Evolutionary conservation across 2,113 vertebrate species (phyloP).

Genomic region (Oreochromis niloticus): DNA sequence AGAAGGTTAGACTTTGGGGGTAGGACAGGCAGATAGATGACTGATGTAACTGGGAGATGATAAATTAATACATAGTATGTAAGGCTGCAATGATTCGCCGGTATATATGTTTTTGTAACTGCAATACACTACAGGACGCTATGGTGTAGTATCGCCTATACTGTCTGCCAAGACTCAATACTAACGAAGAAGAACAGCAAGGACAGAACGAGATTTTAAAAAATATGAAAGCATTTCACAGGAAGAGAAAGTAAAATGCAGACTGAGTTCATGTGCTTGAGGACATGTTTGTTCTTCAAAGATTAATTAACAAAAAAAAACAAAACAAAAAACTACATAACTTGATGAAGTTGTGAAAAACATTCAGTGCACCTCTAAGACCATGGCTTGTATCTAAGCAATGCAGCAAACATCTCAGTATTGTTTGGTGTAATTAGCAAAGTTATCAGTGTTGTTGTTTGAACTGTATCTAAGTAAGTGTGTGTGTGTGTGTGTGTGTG

Average conservation of each 20-base stretch:
- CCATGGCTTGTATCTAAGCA: not conserved
- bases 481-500: not conserved
- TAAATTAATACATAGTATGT: not conserved
- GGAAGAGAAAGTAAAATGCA: too few species aligned
- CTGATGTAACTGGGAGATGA: not conserved
- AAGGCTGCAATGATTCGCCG: not conserved
- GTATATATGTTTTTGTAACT: not conserved
- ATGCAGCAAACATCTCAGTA: not conserved
- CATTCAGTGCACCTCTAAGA: too few species aligned
- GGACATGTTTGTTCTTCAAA: too few species aligned
- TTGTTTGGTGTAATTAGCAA: not conserved
- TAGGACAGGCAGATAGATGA: not conserved
- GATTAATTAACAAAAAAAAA: too few species aligned
- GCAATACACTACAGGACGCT: not conserved
- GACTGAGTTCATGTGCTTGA: too few species aligned
- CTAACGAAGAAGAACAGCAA: not conserved
- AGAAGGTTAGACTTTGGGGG: not conserved
- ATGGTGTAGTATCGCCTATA: not conserved
- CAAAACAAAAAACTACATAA: too few species aligned
- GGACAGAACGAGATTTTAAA: not conserved
- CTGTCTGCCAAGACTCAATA: not conserved
- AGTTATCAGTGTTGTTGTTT: not conserved
- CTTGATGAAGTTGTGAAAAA: too few species aligned
- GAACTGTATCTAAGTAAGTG: not conserved
- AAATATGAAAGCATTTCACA: not conserved